These are phyloP conservation scores for Odontesthes bonariensis DNA, from an alignment of 2,113 vertebrate species.

Conservation along the genomic window DNA sequence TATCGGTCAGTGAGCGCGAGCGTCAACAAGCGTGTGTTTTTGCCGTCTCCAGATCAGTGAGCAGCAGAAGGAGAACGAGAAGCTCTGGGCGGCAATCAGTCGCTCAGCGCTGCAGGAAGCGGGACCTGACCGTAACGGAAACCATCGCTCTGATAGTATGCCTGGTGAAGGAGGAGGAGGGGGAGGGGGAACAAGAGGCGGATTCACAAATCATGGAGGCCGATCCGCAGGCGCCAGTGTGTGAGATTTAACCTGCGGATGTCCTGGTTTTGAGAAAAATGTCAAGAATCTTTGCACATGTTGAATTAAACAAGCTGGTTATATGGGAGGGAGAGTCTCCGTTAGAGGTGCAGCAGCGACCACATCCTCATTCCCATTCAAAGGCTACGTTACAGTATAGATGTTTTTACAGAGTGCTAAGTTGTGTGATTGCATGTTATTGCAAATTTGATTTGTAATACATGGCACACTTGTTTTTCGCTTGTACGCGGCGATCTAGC, in stretches of 20 bases:
- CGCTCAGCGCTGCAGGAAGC: conserved; percentile 43
- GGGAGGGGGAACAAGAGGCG: conserved; percentile 50
- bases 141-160: conserved; percentile 37
- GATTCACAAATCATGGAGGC: conserved; percentile 56
- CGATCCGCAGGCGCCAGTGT: conserved; percentile 67
- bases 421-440: conserved; percentile 33
- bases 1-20: background rate
- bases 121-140: conserved; percentile 54
- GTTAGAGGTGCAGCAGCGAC: conserved; percentile 6
- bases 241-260: conserved; percentile 40
- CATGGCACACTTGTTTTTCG: conserved; percentile 25
- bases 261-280: conserved; percentile 12
- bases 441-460: conserved; percentile 24
- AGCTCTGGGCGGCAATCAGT: conserved; percentile 79
- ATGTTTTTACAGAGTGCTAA: conserved; percentile 33
- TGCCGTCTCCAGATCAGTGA: conserved; percentile 70
- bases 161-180: conserved; percentile 37
- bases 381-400: conserved; percentile 37
- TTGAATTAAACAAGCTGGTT: conserved; percentile 16
- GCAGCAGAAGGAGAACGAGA: conserved; percentile 81
- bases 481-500: conserved; percentile 20
- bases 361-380: conserved; percentile 22
- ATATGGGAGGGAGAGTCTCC: background rate
- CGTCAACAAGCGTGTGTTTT: background rate
- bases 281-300: conserved; percentile 20